These are phyloP conservation scores for Cephus pygmeus DNA, from an alignment of 2,888 invertebrate species.

Conservation along the genomic window DNA sequence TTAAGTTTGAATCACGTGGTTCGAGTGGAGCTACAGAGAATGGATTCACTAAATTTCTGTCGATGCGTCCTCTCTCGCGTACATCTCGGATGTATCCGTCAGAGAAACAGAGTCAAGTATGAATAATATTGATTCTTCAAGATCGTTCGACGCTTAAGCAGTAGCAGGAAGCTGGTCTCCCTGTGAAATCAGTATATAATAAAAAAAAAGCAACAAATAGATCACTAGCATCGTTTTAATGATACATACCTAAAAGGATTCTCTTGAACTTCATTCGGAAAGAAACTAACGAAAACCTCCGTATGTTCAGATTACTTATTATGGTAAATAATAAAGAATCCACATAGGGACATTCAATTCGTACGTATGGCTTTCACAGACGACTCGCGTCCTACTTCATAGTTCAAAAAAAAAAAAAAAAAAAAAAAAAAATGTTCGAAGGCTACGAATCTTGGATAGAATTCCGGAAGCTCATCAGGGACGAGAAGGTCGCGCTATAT, in stretches of 20 bases:
- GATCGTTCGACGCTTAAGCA: not conserved
- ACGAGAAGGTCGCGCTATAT: conserved; percentile 15
- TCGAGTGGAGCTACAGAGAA: not conserved
- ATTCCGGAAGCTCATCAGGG: conserved; percentile 29
- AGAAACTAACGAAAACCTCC: not conserved
- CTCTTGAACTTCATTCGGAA: not conserved
- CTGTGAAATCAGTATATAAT: not conserved
- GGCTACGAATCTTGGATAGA: conserved; percentile 22
- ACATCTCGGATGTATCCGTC: not conserved
- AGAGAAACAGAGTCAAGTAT: not conserved
- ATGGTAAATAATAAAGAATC: not conserved
- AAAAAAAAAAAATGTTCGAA: not conserved
- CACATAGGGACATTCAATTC: not conserved
- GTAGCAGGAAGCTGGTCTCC: not conserved
- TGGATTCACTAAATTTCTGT: conserved; percentile 29
- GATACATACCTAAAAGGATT: not conserved
- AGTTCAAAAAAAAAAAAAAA: not conserved
- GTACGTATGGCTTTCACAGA: not conserved
- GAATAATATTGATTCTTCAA: not conserved
- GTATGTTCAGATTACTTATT: not conserved
- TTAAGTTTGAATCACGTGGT: conserved; percentile 1
- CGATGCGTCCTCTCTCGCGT: not conserved
- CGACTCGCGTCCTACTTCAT: too few relatives aligned
- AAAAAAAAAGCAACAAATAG: not conserved
- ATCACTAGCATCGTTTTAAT: not conserved